Conservation (phyloP, 2,888 invertebrate species). For the Nasonovia ribisnigri region DNA sequence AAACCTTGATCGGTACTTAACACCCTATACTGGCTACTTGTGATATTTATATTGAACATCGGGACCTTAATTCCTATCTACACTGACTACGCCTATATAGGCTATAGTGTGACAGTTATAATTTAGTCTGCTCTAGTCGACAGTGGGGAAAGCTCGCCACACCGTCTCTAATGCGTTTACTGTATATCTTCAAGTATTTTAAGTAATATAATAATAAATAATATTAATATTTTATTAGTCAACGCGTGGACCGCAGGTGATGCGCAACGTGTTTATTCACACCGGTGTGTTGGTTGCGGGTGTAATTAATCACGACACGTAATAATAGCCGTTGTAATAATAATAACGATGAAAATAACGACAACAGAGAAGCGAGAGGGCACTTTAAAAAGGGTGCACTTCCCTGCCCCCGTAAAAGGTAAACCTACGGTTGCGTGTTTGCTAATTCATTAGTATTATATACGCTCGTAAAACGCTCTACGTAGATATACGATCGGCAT, state of each 20-base stretch:
- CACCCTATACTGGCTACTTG: not conserved
- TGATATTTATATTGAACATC: not conserved
- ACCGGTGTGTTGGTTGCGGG: not conserved
- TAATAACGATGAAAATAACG: conserved; percentile 45
- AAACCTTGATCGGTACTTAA: not conserved
- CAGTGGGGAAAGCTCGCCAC: not conserved
- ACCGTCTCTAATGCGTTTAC: not conserved
- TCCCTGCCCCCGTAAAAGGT: not conserved
- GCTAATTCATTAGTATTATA: conserved; percentile 60
- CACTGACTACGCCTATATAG: not conserved
- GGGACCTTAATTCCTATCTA: not conserved
- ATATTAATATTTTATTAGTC: conserved; percentile 41
- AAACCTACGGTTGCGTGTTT: conserved; percentile 51
- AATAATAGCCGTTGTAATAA: conserved; percentile 44
- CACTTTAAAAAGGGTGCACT: conserved; percentile 53
- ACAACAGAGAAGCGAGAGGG: conserved; percentile 21
- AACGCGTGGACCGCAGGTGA: conserved; percentile 56
- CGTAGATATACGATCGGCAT: not conserved
- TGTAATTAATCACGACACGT: conserved; percentile 57
- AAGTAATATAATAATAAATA: not conserved
- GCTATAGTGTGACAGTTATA: not conserved
- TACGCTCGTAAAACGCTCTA: not conserved
- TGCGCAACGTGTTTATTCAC: conserved; percentile 59
- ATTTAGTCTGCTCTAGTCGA: not conserved
- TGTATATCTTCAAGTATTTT: not conserved